Conservation (phyloP, 1,140 invertebrate genomes). For the Caenorhabditis tropicalis region DNA sequence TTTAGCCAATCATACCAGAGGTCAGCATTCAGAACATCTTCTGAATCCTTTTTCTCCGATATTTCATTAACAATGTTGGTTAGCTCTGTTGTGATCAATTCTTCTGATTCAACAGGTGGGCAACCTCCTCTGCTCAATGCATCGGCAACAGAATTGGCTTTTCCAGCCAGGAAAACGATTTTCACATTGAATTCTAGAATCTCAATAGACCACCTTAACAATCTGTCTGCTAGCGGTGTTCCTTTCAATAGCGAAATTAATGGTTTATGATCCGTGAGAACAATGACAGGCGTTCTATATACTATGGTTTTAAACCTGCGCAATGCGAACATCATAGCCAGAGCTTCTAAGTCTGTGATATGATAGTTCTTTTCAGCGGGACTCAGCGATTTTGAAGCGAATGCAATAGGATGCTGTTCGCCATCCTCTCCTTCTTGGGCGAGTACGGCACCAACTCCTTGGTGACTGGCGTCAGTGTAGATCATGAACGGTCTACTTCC, state of each 20-base stretch:
- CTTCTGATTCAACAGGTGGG: no score
- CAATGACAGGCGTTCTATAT: neutral
- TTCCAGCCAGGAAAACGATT: neutral
- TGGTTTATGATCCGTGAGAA: neutral
- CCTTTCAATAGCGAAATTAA: neutral
- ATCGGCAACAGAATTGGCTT: neutral
- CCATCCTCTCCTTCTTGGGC: no score
- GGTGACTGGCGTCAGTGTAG: no score
- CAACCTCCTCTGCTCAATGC: no score
- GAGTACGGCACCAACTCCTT: no score
- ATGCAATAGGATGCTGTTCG: conserved; percentile 52
- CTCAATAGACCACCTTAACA: no score
- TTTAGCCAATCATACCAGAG: no score
- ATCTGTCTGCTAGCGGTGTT: neutral
- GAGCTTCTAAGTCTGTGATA: conserved; percentile 49
- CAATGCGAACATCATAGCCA: conserved; percentile 39
- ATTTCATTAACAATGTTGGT: no score
- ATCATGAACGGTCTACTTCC: no score
- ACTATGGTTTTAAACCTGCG: conserved; percentile 25
- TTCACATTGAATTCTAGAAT: neutral
- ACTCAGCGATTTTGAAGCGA: conserved; percentile 45
- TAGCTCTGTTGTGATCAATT: no score
- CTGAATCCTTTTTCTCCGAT: no score
- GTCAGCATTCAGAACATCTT: no score
- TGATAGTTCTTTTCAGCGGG: conserved; percentile 54